Evolutionary conservation across 2,797 vertebrate species (phyloP), one percentile per base, ranked within the genome.

Genomic region (Lepilemur septentrionalis): DNA sequence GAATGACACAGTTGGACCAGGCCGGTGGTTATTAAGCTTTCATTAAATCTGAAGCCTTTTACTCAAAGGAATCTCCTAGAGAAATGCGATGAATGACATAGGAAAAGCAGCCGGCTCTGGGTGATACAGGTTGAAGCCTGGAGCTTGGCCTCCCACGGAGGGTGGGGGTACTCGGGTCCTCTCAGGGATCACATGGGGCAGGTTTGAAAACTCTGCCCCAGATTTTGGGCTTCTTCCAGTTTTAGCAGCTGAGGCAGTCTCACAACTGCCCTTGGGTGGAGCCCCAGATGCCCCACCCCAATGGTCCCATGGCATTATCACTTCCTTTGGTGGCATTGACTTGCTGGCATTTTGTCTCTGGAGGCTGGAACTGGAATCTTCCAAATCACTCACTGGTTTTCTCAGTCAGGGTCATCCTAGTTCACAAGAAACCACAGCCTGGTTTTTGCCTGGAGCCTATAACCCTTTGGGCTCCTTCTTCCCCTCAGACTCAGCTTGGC

Each of bases 401-500:
- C 89, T 96, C 52, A 87, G 78, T 90, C 81, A 90, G 52, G 89
- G 97, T 97, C 97, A 96, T 93, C 83, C 84, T 89, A 96, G 97
- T 96, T 96, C 93, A 92, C 69, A 23, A 72, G 94, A 96, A 98
- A 95, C 96, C 72, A n/a, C 63, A 96, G 96, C 69, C 82, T 89
- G 59, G 46, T 57, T 96, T 93, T 95, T 92, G 91, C 93, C 84
- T 85, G 59, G 43, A 94, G 72, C 50, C 43, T 84, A 65, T 75
- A 92, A 78, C 79, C 69, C 35, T 85, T 94, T 43, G 4, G 10
- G 23, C 11, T 82, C 76, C 59, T 50, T 38, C 69, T 38, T 89
- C 11, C 46, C 38, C 30, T 79, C 20, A 25, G 61, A 22, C 72
- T 82, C 38, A 61, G 69, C 70, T 61, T 94, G 61, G 50, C 0